Conservation (phyloP, 2,797 vertebrate species). For the Delichon dasypus region DNA sequence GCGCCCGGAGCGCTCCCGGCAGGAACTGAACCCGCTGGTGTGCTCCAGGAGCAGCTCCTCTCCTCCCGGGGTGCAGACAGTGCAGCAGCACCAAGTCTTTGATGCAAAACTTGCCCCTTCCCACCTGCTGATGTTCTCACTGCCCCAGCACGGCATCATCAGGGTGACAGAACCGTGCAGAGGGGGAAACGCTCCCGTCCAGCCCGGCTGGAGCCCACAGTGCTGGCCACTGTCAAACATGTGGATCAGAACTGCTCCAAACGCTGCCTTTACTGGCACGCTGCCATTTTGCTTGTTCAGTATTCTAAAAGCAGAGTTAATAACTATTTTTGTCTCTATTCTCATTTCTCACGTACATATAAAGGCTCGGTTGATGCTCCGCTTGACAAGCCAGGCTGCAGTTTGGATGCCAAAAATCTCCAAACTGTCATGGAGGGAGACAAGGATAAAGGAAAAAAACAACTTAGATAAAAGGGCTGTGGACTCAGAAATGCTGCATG, state of each 20-base stretch:
- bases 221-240: background rate
- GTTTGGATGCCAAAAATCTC: conserved; percentile 58
- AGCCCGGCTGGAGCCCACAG: rapidly evolving
- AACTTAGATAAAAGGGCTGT: conserved; percentile 54
- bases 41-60: background rate
- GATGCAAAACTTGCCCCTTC: rapidly evolving
- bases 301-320: conserved; percentile 47
- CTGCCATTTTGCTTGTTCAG: background rate
- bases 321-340: conserved; percentile 59
- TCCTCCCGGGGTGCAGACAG: rapidly evolving
- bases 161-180: background rate
- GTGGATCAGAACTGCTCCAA: background rate
- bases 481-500: conserved; percentile 41
- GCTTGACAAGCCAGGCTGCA: conserved; percentile 58
- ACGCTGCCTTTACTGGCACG: background rate
- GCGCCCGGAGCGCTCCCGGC: rapidly evolving
- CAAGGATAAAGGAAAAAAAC: conserved; percentile 45
- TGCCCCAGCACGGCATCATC: rapidly evolving
- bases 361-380: conserved; percentile 42
- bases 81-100: background rate
- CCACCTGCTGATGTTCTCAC: background rate
- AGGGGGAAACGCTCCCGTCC: background rate
- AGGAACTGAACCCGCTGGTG: background rate
- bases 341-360: conserved; percentile 43
- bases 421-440: conserved; percentile 59